phyloP scores from a whole-genome alignment of 2,113 vertebrate species.

The Pangasianodon hypophthalmus region DNA sequence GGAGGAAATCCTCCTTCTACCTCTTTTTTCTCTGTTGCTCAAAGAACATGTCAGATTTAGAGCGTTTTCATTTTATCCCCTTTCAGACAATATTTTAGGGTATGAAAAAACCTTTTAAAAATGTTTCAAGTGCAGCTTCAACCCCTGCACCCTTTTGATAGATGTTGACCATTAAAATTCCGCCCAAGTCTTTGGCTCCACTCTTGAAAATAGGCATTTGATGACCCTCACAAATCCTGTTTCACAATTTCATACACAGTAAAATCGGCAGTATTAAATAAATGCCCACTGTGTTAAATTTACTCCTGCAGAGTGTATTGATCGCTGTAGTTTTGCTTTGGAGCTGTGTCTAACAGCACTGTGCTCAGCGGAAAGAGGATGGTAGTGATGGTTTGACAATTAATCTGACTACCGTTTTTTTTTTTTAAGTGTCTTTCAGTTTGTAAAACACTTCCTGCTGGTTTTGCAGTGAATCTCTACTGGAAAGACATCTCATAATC shows the following conservation, averaged over 20 bases:
- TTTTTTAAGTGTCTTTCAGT: neutral
- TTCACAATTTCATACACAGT: slow-evolving; percentile 29
- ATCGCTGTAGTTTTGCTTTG: slow-evolving; percentile 4
- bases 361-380: neutral
- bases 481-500: neutral
- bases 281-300: slow-evolving; percentile 42
- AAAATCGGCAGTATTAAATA: slow-evolving; percentile 36
- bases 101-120: slow-evolving; percentile 12
- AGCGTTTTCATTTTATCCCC: neutral
- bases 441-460: neutral
- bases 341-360: slow-evolving; percentile 1
- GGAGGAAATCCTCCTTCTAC: neutral
- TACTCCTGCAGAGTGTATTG: slow-evolving; percentile 36
- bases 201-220: slow-evolving; percentile 24
- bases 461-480: neutral
- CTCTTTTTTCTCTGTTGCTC: neutral
- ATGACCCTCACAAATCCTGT: slow-evolving; percentile 36
- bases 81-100: slow-evolving; percentile 1
- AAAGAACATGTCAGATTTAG: slow-evolving; percentile 9
- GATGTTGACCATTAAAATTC: slow-evolving; percentile 31
- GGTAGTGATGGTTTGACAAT: slow-evolving; percentile 18
- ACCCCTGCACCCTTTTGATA: neutral
- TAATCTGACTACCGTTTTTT: slow-evolving; percentile 33
- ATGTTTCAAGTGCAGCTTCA: neutral
- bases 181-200: neutral